phyloP scores from a whole-genome alignment of 2,888 invertebrate genomes.

The Cerceris ruficornis region DNA sequence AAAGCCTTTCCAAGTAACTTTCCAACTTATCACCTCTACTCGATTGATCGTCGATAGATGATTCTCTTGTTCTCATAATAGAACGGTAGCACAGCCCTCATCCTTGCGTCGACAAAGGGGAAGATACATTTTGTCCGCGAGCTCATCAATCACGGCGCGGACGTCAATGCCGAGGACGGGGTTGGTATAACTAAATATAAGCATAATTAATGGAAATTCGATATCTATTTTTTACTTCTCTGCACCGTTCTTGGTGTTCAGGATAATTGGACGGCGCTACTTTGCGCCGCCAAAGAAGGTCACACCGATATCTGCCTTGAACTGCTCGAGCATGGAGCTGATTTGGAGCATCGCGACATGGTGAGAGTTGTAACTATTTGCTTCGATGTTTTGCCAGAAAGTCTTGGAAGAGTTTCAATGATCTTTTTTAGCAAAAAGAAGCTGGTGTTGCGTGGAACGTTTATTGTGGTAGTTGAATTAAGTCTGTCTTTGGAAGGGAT shows the following conservation, averaged over 20 bases:
- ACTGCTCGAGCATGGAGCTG: constrained; percentile 92
- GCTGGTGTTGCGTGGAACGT: too few relatives aligned
- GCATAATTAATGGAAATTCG: background rate
- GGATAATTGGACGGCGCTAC: constrained; percentile 96
- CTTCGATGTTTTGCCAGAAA: background rate
- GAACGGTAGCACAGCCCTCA: constrained; percentile 97
- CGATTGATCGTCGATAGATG: background rate
- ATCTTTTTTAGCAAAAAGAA: too few relatives aligned
- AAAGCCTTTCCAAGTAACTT: too few relatives aligned
- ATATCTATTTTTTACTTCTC: background rate
- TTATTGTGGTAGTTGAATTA: too few relatives aligned
- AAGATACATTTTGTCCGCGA: constrained; percentile 91
- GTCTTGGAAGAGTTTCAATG: background rate
- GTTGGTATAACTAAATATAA: constrained; percentile 77
- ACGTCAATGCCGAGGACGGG: constrained; percentile 94
- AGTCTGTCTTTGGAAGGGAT: too few relatives aligned
- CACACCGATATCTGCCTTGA: constrained; percentile 91
- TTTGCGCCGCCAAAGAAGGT: constrained; percentile 95
- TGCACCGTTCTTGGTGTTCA: constrained; percentile 66
- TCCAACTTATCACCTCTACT: too few relatives aligned
- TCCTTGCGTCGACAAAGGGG: constrained; percentile 94
- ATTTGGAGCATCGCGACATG: constrained; percentile 93
- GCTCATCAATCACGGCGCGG: constrained; percentile 94
- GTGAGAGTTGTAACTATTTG: constrained; percentile 81
- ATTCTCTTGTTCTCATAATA: constrained; percentile 76